A percentile compares a stretch with the other conserved stretches of the same genome.
Conservation (phyloP, 64 coral and sea anemone species). For the Stylophora pistillata region DNA sequence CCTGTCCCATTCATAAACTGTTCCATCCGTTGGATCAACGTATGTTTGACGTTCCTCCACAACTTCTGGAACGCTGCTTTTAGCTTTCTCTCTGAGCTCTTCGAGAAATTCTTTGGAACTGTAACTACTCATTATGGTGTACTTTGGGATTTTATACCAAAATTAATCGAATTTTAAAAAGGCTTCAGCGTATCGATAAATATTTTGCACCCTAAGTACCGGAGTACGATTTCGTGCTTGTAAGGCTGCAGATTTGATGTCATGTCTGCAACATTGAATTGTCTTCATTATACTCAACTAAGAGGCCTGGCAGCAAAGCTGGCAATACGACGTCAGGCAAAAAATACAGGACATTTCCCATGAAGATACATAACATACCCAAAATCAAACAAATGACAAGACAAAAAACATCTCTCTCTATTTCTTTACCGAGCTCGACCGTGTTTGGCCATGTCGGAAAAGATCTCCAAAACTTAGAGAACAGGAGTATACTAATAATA, state of each 20-base stretch:
- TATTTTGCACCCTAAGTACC: too few relatives aligned
- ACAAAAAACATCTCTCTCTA: too few relatives aligned
- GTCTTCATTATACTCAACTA: too few relatives aligned
- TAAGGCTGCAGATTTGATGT: neutral
- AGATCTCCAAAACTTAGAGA: too few relatives aligned
- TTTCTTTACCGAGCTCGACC: too few relatives aligned
- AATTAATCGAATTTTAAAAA: neutral
- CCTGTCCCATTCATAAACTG: slow-evolving; percentile 73
- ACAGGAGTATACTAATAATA: too few relatives aligned
- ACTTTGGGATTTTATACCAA: neutral
- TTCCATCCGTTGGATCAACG: slow-evolving; percentile 63
- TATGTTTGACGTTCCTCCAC: slow-evolving; percentile 7
- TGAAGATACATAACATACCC: too few relatives aligned
- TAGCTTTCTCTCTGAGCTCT: slow-evolving; percentile 63
- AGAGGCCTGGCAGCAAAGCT: slow-evolving; percentile 21
- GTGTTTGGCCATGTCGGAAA: too few relatives aligned
- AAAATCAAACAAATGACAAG: too few relatives aligned
- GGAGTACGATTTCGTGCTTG: neutral
- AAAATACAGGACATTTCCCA: too few relatives aligned
- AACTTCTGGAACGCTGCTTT: neutral
- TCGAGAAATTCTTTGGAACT: slow-evolving; percentile 50
- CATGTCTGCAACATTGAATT: neutral
- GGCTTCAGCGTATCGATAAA: too few relatives aligned
- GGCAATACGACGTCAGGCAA: too few relatives aligned
- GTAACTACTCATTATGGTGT: neutral